Percentiles rank a stretch among this genome's conserved stretches.
phyloP scores from a whole-genome alignment of 1,140 invertebrate genomes.

The Anoplolepis gracilipes region DNA sequence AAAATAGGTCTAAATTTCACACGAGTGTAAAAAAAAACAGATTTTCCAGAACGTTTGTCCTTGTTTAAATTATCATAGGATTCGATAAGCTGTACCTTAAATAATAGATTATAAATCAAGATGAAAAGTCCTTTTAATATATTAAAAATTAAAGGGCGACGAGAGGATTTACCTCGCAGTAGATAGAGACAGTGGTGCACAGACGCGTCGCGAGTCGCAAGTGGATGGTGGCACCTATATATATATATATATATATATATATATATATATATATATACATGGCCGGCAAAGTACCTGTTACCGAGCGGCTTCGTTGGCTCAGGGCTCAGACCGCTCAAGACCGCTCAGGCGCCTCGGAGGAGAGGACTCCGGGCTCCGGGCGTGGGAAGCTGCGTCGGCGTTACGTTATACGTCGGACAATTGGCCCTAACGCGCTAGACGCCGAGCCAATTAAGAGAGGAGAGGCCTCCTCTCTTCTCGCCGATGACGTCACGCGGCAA shows the following conservation, averaged over 20 bases:
- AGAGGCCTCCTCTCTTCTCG: slow-evolving; percentile 62
- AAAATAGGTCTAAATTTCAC: not conserved
- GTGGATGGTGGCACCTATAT: slow-evolving; percentile 9
- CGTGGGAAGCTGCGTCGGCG: slow-evolving; percentile 77
- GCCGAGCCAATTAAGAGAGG: slow-evolving; percentile 78
- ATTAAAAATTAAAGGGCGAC: not conserved
- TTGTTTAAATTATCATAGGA: not conserved
- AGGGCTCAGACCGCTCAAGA: too few species aligned
- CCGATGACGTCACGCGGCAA: slow-evolving; percentile 65
- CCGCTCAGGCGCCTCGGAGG: slow-evolving; percentile 53
- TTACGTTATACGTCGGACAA: slow-evolving; percentile 71
- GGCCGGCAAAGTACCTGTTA: slow-evolving; percentile 65
- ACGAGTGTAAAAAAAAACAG: not conserved
- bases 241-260: too few species aligned
- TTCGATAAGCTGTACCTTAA: not conserved
- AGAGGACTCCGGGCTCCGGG: slow-evolving; percentile 53
- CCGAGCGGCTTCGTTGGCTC: not conserved
- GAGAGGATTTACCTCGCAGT: not conserved
- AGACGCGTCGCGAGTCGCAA: not conserved
- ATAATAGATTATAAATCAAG: too few species aligned
- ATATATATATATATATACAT: too few species aligned
- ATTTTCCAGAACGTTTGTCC: not conserved
- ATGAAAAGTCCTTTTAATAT: too few species aligned
- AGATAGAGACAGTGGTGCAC: not conserved
- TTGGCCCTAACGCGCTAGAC: slow-evolving; percentile 79